Base-by-base conservation (phyloP, 2,113 vertebrate species). In the Globicephala melas region DNA sequence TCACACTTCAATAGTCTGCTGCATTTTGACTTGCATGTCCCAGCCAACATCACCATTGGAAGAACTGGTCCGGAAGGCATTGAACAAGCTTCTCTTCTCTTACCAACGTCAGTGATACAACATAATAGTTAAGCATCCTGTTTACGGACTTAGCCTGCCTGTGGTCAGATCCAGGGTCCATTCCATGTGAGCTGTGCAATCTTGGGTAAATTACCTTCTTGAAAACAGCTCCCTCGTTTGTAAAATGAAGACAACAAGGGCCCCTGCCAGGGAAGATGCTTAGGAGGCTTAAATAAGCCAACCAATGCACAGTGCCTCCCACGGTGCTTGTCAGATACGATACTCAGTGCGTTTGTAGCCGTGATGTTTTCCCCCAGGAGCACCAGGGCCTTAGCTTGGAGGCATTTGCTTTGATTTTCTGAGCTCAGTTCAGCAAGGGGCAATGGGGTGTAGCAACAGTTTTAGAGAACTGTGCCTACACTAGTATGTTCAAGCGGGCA, bases 261-360 rank as follows among this genome's bases (percentile, higher is more conserved):
- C 13, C 10, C 2, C 13, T 11, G 6, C 36, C 50, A 53, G 28
- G 2, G 0, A n/a, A 38, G 79, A 41, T 3, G 7, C 15, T 6
- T 9, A 5, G 8, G 60, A 82, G 47, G 58, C 20, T 47, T 8
- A 41, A 20, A 41, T 6, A 68, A 89, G 4, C 50, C 68, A 33
- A 25, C 2, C 3, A 10, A 5, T 31, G 25, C 18, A 10, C 2
- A n/a, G 18, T 0, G 3, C 26, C 28, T 53, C n/a, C n/a, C 2
- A 23, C 1, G 4, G 53, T 1, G 14, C 62, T 17, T 73, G 26
- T 74, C 91, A 82, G 73, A 41, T 11, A 67, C 55, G 5, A 14
- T 6, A 14, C 60, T 20, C 7, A 0, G 11, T 8, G 17, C 11
- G 36, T 18, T 18, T 28, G 41, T 5, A 68, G 55, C 47, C 89